Evolutionary conservation across 2,797 vertebrate species (phyloP), one percentile per base, ranked within the genome.

Genomic region (Lagocephalus sceleratus): DNA sequence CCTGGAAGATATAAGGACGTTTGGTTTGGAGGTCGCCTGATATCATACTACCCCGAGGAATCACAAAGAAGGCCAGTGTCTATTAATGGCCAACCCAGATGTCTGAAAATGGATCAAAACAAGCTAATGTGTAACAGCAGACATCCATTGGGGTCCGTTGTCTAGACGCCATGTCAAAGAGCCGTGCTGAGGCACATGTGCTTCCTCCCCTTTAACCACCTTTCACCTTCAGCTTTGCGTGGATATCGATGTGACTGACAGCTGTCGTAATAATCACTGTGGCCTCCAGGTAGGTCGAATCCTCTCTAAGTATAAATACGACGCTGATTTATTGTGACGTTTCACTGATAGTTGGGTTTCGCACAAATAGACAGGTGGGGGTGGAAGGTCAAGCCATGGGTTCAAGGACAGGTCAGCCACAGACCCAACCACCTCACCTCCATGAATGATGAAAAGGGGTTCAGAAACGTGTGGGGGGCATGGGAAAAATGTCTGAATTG

Each of bases 61-160:
- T 77, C 59, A 60, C 58, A 82, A 85, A 88, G 63, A 85, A 75
- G 87, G 85, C 50, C 85, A 81, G 77, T 29, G 52, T 78, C 77
- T 89, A 89, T 84, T 68, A 87, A 79, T 87, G 78, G 79, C 58
- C 60, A 69, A 79, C 83, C 80, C 79, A 81, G 71, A 78, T 81
- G 75, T 80, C 79, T 81, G 66, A 67, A 83, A 76, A 73, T 51
- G 12, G 54, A 66, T 67, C 71, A 74, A 74, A 73, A 66, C 73
- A 77, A 67, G 58, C 79, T 78, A 71, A 81, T 79, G 48, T 71
- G 71, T 63, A 65, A 17, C 66, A 41, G 46, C 66, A 82, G 76
- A 79, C 64, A 40, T 73, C 66, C 50, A 6, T 51, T 57, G 65
- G 63, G 74, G 57, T 19, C 7, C 46, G 29, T 40, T 0, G 77